A percentile compares a stretch with the other conserved stretches of the same genome.
These are phyloP conservation scores for Leptonema lineaticorne DNA, from an alignment of 1,140 invertebrate genomes.

Conservation along the genomic window DNA sequence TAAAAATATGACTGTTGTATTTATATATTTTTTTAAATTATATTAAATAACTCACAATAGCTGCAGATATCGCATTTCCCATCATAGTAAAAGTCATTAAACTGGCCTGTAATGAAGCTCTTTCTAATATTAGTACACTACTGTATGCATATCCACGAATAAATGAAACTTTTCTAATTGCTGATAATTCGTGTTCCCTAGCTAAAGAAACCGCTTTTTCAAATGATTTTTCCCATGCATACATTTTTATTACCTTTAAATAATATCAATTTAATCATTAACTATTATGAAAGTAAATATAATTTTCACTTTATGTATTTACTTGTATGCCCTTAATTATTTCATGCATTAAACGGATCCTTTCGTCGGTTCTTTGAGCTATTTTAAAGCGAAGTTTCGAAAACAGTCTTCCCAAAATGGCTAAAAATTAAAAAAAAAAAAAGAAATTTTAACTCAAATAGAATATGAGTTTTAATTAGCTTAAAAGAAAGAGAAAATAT, in stretches of 20 bases:
- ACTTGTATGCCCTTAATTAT: constrained; percentile 63
- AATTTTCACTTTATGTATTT: too few species aligned
- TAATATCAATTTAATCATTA: constrained; percentile 18
- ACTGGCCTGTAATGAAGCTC: constrained; percentile 70
- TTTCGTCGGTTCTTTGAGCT: constrained; percentile 58
- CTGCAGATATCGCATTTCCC: constrained; percentile 65
- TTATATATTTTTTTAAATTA: background rate
- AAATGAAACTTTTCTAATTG: constrained; percentile 56
- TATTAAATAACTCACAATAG: constrained; percentile 55
- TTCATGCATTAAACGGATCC: constrained; percentile 65
- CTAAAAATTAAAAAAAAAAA: constrained; percentile 44
- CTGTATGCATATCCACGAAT: constrained; percentile 73
- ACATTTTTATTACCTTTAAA: constrained; percentile 78
- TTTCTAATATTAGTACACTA: constrained; percentile 70
- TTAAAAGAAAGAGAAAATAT: too few species aligned
- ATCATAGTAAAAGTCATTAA: constrained; percentile 65
- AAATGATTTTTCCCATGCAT: constrained; percentile 70
- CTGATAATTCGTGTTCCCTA: constrained; percentile 49
- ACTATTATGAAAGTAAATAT: too few species aligned
- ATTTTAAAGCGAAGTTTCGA: constrained; percentile 52
- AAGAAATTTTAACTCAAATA: background rate
- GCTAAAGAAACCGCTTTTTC: constrained; percentile 54
- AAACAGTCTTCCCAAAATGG: constrained; percentile 54
- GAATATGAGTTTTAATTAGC: too few species aligned
- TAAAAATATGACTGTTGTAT: constrained; percentile 3